These are phyloP conservation scores for Pachyrhynchus sulphureomaculatus DNA, from an alignment of 1,140 invertebrate species.

Conservation along the genomic window DNA sequence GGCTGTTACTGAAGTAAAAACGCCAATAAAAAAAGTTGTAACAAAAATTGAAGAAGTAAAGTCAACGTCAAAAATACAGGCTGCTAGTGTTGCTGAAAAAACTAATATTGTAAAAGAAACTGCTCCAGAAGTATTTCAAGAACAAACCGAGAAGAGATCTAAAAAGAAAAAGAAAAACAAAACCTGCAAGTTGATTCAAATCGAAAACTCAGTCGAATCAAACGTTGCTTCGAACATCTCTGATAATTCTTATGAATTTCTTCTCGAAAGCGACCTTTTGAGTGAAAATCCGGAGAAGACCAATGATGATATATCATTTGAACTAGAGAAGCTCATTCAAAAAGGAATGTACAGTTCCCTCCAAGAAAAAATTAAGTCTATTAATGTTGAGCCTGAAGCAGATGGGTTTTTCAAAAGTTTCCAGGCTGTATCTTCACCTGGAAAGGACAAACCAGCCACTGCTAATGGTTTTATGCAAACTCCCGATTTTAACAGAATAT, in stretches of 20 bases:
- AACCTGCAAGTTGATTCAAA: slow-evolving; percentile 1
- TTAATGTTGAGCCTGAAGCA: slow-evolving; percentile 40
- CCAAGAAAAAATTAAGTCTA: slow-evolving; percentile 44
- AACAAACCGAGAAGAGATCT: slow-evolving; percentile 28
- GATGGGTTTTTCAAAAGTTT: slow-evolving; percentile 46
- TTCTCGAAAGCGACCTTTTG: slow-evolving; percentile 34
- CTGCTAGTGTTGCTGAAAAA: background rate
- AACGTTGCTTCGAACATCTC: slow-evolving; percentile 11
- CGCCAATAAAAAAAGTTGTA: slow-evolving; percentile 16
- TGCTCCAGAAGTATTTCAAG: background rate
- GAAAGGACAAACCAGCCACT: slow-evolving; percentile 3
- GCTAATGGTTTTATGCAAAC: slow-evolving; percentile 20
- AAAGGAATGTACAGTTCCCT: slow-evolving; percentile 47
- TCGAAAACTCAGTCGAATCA: slow-evolving; percentile 20
- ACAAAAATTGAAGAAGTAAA: slow-evolving; percentile 16
- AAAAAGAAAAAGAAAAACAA: slow-evolving; percentile 48
- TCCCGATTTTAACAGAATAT: slow-evolving; percentile 39
- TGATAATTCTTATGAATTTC: slow-evolving; percentile 42
- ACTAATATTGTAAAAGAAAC: background rate
- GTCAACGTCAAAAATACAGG: background rate
- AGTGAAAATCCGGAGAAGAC: slow-evolving; percentile 43
- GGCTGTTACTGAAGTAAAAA: slow-evolving; percentile 23
- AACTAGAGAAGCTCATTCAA: slow-evolving; percentile 49
- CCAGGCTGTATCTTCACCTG: background rate
- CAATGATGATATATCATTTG: slow-evolving; percentile 48